These are phyloP conservation scores for Megalurothrips usitatus DNA, from an alignment of 2,888 invertebrate species.

Conservation along the genomic window DNA sequence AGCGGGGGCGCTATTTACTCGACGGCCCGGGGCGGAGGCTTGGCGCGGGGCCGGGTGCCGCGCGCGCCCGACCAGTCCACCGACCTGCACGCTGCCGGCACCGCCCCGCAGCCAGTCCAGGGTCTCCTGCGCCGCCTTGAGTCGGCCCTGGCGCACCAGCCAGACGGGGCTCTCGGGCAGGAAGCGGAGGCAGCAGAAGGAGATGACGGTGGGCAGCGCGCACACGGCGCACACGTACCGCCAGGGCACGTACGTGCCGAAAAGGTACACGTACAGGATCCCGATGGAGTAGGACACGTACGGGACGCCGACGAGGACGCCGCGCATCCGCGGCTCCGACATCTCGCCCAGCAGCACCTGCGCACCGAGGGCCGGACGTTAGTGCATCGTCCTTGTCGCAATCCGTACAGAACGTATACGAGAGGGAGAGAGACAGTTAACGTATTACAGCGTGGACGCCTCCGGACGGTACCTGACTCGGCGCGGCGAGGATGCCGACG, in stretches of 20 bases:
- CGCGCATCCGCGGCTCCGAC: conserved; percentile 57
- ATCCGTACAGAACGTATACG: no score
- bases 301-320: conserved; percentile 61
- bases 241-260: conserved; percentile 68
- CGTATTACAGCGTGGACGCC: no score
- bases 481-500: conserved; percentile 67
- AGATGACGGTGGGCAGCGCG: background rate
- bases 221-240: conserved; percentile 59
- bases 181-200: background rate
- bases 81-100: background rate
- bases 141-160: conserved; percentile 59
- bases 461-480: conserved; percentile 61
- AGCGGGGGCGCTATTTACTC: background rate
- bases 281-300: conserved; percentile 71
- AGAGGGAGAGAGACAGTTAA: no score
- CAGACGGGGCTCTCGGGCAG: conserved; percentile 73
- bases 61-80: background rate
- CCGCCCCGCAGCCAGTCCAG: conserved; percentile 59
- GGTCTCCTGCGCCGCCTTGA: conserved; percentile 53
- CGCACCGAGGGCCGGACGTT: background rate
- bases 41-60: background rate
- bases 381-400: no score
- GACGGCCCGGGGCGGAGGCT: background rate
- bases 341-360: conserved; percentile 70
- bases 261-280: conserved; percentile 65